Evolutionary conservation across 2,797 vertebrate genomes (phyloP), one percentile per base, ranked within the genome.

Genomic region (Tokudaia muenninki): DNA sequence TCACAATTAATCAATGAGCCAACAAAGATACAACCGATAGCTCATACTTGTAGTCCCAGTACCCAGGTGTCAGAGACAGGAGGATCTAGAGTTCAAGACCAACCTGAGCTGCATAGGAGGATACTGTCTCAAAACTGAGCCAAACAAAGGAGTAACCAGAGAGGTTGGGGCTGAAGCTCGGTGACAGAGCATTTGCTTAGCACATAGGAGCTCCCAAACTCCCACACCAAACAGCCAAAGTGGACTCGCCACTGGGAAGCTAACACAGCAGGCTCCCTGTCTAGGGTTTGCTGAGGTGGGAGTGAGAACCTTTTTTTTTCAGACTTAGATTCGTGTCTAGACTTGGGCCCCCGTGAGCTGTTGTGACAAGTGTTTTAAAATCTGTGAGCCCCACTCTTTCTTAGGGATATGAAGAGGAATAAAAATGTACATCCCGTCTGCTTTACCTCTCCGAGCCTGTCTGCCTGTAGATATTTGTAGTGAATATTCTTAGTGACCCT

Each of bases 371-470:
- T 11, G 31, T 67, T 92, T 14, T 61, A 75, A 79, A 88, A 72
- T 95, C n/a, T 94, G 44, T 84, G 37, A 65, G 47, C 26, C 44
- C 91, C 6, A 6, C 87, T 65, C 61, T 57, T 72, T 37, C 75
- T 77, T 63, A 41, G 55, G 70, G 63, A 83, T 21, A 21, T 5
- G 31, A 63, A 59, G n/a, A 84, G 12, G 22, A 31, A 78, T 87
- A 95, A 70, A 72, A 92, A 10, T 4, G 22, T 34, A 41, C 3
- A 4, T 4, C 8, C 83, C 16, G 8, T 24, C 31, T 50, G 14
- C 63, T 52, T 80, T 7, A 72, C 65, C 79, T 94, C 86, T 91
- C 75, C 44, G 72, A 93, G 29, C 34, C 61, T 95, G 82, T 67
- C 90, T 57, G 57, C 72, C 44, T 57, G 52, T 55, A 19, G 84